Conservation (phyloP, 2,888 invertebrate species). For the Dendrolimus pini region DNA sequence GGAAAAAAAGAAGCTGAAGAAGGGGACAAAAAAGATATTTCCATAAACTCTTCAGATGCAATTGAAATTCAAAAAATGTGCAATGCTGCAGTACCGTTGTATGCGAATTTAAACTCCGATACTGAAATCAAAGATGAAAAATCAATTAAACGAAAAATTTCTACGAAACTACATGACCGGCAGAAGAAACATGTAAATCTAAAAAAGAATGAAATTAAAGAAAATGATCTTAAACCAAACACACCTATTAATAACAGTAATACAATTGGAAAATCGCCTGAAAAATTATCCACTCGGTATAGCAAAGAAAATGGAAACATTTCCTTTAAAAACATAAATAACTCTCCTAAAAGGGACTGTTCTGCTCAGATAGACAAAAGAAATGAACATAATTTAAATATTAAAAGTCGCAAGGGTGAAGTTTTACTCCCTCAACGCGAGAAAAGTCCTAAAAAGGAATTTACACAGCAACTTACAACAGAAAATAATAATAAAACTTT, state of each 20-base stretch:
- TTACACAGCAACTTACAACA: constrained; percentile 6
- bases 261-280: background rate
- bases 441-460: constrained; percentile 2
- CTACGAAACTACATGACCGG: background rate
- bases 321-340: no score
- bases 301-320: background rate
- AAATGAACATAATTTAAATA: no score
- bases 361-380: no score
- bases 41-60: background rate
- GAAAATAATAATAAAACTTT: constrained; percentile 7
- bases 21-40: constrained; percentile 9
- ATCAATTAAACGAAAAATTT: constrained; percentile 6
- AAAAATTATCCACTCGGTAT: background rate
- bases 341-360: no score
- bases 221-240: background rate
- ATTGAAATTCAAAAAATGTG: constrained; percentile 10
- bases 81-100: constrained; percentile 28
- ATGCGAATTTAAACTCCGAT: constrained; percentile 29
- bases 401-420: no score
- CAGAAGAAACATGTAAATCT: constrained; percentile 8
- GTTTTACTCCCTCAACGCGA: no score
- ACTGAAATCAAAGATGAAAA: constrained; percentile 11
- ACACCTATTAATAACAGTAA: background rate
- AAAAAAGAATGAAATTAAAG: constrained; percentile 3
- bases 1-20: constrained; percentile 12